Evolutionary conservation across 2,888 invertebrate genomes (phyloP).

Genomic region (Autographa pulchrina): DNA sequence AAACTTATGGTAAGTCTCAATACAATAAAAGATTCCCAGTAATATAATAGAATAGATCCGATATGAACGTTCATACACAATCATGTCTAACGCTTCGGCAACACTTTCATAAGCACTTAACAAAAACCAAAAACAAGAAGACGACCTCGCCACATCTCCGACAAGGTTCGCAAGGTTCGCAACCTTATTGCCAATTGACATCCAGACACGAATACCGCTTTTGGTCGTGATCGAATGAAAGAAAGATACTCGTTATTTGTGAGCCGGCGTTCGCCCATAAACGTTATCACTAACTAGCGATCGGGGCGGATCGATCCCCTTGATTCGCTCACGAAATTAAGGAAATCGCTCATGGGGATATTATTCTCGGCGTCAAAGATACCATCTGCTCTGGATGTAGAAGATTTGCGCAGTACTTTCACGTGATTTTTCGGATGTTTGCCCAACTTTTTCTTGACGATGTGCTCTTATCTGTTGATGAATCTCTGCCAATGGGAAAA

Average conservation of each 20-base stretch:
- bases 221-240: slow-evolving; percentile 86
- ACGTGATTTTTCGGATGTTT: slow-evolving; percentile 67
- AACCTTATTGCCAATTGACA: slow-evolving; percentile 87
- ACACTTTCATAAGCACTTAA: slow-evolving; percentile 70
- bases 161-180: slow-evolving; percentile 80
- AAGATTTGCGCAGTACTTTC: slow-evolving; percentile 76
- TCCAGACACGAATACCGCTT: slow-evolving; percentile 79
- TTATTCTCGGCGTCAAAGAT: slow-evolving; percentile 81
- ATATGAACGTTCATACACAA: slow-evolving; percentile 10
- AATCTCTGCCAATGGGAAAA: slow-evolving; percentile 45
- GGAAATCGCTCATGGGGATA: slow-evolving; percentile 89
- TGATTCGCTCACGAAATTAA: slow-evolving; percentile 89
- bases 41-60: neutral
- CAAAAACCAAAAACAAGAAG: slow-evolving; percentile 74
- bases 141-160: slow-evolving; percentile 65
- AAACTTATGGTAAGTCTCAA: neutral
- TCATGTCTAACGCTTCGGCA: slow-evolving; percentile 69
- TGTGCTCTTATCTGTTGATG: slow-evolving; percentile 54
- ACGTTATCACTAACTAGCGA: slow-evolving; percentile 87
- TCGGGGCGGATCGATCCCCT: slow-evolving; percentile 87
- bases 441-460: slow-evolving; percentile 56
- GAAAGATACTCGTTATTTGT: slow-evolving; percentile 79
- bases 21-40: neutral
- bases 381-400: slow-evolving; percentile 75
- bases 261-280: slow-evolving; percentile 83